Evolutionary conservation across 2,888 invertebrate species (phyloP), one percentile per base, ranked within the genome.

Genomic region (Azorinus chamasolen): DNA sequence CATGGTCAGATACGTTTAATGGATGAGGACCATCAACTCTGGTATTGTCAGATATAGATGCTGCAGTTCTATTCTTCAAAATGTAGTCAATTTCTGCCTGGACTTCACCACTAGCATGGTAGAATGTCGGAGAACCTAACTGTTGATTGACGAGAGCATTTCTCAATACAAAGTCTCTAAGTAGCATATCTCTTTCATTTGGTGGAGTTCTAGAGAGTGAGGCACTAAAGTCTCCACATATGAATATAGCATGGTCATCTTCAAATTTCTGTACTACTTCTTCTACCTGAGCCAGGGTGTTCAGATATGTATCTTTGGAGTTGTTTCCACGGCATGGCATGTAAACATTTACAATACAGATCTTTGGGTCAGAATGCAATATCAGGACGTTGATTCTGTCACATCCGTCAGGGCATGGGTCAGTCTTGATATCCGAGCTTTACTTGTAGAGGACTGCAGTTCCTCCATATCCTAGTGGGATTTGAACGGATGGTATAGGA

Each of bases 21-120:
- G 4, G 10, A 32, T 32, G 32, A 4, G 10, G 32, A 32, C 4
- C 32, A 32, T 32, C 32, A 32, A 10, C 10, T 32, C 4, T 32
- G 32, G 32, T 32, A 32, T 10, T 6, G 32, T 32, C 4, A 6
- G 32, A 32, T 32, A 32, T 32, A 6, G 32, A n/a, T n/a, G n/a
- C n/a, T 1, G 22, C 41, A n/a, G 8, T 6, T 2, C n/a, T 32
- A 16, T 41, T 41, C 14, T 22, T 41, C 8, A 57, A 20, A 5
- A 57, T 41, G n/a, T 57, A 57, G n/a, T 57, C 57, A 22, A 57
- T 57, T 14, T 57, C 57, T 12, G 57, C 57, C 24, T 41, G 20
- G 39, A 39, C 41, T 5, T 14, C 6, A 37, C 41, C 41, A 20
- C 41, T 57, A 39, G 57, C 41, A 41, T 57, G 57, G 22, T 41